phyloP scores from a whole-genome alignment of 2,113 vertebrate species.

The Salvelinus fontinalis region DNA sequence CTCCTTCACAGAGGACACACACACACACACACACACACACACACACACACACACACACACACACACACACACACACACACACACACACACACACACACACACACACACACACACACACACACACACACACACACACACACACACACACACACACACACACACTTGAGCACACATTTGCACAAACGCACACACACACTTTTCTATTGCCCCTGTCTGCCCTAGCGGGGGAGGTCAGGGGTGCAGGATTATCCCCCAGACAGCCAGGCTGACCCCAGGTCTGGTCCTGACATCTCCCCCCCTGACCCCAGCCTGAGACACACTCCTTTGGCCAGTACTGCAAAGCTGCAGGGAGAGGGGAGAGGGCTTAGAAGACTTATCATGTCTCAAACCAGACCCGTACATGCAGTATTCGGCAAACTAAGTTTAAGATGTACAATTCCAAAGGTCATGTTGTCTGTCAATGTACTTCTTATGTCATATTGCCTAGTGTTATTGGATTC shows the following conservation, averaged over 20 bases:
- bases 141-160: background rate
- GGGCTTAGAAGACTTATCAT: slow-evolving; percentile 34
- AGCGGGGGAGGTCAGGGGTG: background rate
- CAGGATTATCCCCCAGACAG: slow-evolving; percentile 59
- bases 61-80: slow-evolving; percentile 29
- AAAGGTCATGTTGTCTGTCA: background rate
- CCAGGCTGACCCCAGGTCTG: slow-evolving; percentile 45
- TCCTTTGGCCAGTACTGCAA: slow-evolving; percentile 24
- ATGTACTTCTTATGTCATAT: background rate
- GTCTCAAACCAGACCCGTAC: background rate
- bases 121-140: background rate
- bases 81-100: slow-evolving; percentile 9
- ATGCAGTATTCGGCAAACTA: background rate
- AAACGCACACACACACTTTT: background rate
- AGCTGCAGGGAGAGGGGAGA: background rate
- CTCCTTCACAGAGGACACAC: background rate
- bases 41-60: background rate
- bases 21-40: background rate
- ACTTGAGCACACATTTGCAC: background rate
- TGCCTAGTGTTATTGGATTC: background rate
- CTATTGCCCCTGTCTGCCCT: background rate
- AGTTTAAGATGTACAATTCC: background rate
- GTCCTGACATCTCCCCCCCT: slow-evolving; percentile 36
- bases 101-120: slow-evolving; percentile 8
- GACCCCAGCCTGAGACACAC: background rate